Evolutionary conservation across 2,888 invertebrate genomes (phyloP), one percentile per base, ranked within the genome.

Genomic region (Oasisia sp.): DNA sequence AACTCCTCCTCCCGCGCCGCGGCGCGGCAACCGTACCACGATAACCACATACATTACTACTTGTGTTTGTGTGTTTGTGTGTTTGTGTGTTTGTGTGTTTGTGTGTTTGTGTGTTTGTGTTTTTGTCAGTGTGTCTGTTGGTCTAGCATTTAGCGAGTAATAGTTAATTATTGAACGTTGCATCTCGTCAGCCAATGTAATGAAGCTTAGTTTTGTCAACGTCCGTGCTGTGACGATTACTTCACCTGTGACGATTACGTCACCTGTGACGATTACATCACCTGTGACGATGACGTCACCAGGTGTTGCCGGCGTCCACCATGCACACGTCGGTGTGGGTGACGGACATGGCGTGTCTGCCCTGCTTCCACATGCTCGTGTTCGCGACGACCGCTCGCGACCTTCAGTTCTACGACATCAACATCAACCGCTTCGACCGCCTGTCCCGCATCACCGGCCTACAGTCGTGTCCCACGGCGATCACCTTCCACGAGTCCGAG

Each of bases 301-400:
- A 74, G 74, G 74, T 74, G 74, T 5, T 74, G 74, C 74, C 74
- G 74, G 74, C 74, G 27, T 74, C 74, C 0, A 19, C 32, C 9
- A 56, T 38, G 27, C 74, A 74, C n/a, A 74, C 74, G 27, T 74
- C 74, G 5, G 93, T 95, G 0, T 98, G 97, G 97, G 97, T 98
- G 94, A 97, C 98, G 32, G 98, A 98, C 94, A 97, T 98, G 96
- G 97, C 97, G 92, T 97, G 97, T 93, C 96, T 98, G 96, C 97
- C 98, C 0, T 98, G 98, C 96, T 97, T 98, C 92, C 97, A 97
- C 96, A 97, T 98, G 94, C 97, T 98, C 32, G 98, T 98, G 93
- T 97, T 98, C 19, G 97, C 98, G 93, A 98, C 98, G 32, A 97
- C 98, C 0, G 98, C 98, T 96, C 97, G 98, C 27, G 98, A 98